Base-by-base conservation (phyloP, 2,113 vertebrate species). In the Erythrocercus mccallii region DNA sequence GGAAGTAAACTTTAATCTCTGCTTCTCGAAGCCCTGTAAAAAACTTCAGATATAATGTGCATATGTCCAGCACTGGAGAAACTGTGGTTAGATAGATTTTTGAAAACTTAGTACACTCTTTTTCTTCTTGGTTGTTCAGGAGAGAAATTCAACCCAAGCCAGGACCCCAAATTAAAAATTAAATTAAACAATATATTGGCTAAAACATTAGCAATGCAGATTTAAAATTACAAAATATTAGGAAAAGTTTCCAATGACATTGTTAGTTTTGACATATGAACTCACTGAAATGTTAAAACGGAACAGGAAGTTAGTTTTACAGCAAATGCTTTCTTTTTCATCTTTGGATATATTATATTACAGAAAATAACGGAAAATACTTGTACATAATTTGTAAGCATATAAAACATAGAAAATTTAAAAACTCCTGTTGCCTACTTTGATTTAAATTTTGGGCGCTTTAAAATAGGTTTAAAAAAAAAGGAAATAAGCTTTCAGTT, bases 1-100 rank as follows among this genome's bases (percentile, higher is more conserved):
- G 21, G 44, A 82, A 92, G 21, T 57, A 88, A 95, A 92, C 45
- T 92, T 92, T 65, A 64, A 92, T 94, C 86, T 83, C 28, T 72
- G 4, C 61, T 90, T 90, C 91, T 93, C 88, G 93, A 86, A 81
- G 44, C 72, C 61, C 28, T 64, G 17, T 78, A 58, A 64, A 64
- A 86, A 74, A 71, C 25, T 77, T 93, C 35, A 86, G 60, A 42
- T 78, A 56, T 4, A 5, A 28, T 74, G 64, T 51, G 38, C 54
- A 2, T n/a, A 54, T 58, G 28, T 91, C n/a, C 37, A 92, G 7
- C 6, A 4, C 1, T 48, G 45, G 47, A 64, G 64, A 86, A 90
- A 22, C 28, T 81, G 47, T 51, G 30, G 9, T 40, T 51, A 64
- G 20, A 56, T 0, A 42, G 30, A 19, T 66, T 91, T 79, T 84